These are phyloP conservation scores for Prunella himalayana DNA, from an alignment of 2,113 vertebrate species.

Conservation along the genomic window DNA sequence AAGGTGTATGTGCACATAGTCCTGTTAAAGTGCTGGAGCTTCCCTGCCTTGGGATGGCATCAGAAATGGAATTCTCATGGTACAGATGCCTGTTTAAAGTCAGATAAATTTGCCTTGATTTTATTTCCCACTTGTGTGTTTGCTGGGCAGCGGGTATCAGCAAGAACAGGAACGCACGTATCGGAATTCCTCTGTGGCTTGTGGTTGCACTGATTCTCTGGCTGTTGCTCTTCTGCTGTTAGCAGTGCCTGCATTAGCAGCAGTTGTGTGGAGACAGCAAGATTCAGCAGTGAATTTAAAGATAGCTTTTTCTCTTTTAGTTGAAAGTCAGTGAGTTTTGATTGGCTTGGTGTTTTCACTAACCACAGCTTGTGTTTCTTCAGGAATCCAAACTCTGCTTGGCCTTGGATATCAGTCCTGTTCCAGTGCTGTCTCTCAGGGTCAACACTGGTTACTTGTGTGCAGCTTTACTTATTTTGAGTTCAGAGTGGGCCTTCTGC, in stretches of 20 bases:
- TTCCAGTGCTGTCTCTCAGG: not conserved
- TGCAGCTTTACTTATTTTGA: not conserved
- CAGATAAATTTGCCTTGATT: not conserved
- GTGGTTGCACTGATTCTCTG: not conserved
- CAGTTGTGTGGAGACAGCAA: not conserved
- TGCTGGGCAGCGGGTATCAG: not conserved
- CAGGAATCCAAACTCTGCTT: not conserved
- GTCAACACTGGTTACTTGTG: not conserved
- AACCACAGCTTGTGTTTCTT: not conserved
- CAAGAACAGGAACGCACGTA: not conserved
- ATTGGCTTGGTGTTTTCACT: not conserved
- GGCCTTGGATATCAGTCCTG: not conserved
- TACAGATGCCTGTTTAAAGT: not conserved
- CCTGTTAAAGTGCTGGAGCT: not conserved
- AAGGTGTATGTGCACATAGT: fast-evolving
- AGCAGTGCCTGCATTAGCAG: not conserved
- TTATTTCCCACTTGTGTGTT: not conserved
- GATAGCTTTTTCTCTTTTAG: not conserved
- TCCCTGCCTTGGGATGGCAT: not conserved
- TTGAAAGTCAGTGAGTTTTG: not conserved
- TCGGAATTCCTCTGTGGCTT: not conserved
- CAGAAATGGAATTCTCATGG: not conserved
- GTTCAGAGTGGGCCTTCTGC: not conserved
- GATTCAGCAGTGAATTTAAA: not conserved
- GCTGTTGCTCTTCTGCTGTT: not conserved